Evolutionary conservation across 2,888 invertebrate genomes (phyloP), one percentile per base, ranked within the genome.

Genomic region (Lepidochrysops patricia): DNA sequence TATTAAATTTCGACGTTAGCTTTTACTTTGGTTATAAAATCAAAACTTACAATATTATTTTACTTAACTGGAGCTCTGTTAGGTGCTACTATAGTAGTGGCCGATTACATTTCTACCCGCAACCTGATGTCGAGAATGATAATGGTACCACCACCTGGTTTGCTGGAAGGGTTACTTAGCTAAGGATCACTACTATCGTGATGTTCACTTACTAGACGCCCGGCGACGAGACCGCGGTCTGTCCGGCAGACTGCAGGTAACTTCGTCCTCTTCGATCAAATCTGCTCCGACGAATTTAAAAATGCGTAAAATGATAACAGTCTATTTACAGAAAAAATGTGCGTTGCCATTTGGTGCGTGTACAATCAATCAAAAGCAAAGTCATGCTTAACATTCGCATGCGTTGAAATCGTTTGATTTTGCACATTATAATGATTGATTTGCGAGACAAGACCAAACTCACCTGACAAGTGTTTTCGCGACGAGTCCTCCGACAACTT

Each of bases 261-360:
- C 86, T 68, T 84, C 87, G 85, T 90, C 90, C 72, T 91, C 91
- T 79, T 91, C 91, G 73, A 90, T 82, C 72, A 91, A 87, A 79
- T 91, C 91, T 91, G 85, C 74, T 72, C 75, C 76, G 72, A 68
- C 67, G 72, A 70, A 67, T 67, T 70, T 74, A 73, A 67, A 76
- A 77, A 76, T 73, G 70, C 72, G 72, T 70, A 69, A 67, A 71
- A 72, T 74, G 73, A 73, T 68, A 70, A 69, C 58, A 70, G 68
- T 68, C 64, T 68, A 69, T 69, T 58, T 66, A 72, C 67, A 70
- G 60, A 66, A 59, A 56, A 60, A 60, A 60, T 64, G 49, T 52
- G 69, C 74, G 70, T 68, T 66, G 66, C 67, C 71, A 73, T 72
- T 72, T 67, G 15, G 64, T 67, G 72, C 68, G 62, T 66, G 43